Evolutionary conservation across 2,888 invertebrate species (phyloP).

Genomic region (Nymphalis polychloros): DNA sequence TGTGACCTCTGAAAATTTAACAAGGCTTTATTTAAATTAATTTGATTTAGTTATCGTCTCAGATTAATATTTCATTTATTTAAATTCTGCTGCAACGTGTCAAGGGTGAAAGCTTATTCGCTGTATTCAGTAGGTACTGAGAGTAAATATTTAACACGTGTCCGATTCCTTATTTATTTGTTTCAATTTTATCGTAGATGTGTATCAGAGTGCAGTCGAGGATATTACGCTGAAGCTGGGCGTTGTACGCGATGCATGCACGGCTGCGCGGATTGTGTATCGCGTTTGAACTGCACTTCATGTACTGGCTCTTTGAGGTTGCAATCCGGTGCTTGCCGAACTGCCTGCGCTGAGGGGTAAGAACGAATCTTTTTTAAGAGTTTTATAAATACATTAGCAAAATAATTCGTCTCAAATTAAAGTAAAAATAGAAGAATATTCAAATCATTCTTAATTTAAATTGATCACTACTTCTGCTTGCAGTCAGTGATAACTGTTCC

Average conservation of each 20-base stretch:
- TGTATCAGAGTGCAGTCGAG: slow-evolving; percentile 88
- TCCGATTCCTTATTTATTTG: background rate
- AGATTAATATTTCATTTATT: background rate
- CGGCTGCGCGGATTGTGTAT: slow-evolving; percentile 89
- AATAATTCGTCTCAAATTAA: too few species aligned
- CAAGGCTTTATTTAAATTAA: background rate
- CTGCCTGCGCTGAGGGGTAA: slow-evolving; percentile 86
- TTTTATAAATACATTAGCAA: background rate
- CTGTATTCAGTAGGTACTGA: background rate
- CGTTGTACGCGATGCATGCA: slow-evolving; percentile 90
- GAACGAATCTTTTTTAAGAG: background rate
- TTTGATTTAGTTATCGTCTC: background rate
- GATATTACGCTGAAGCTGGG: slow-evolving; percentile 87
- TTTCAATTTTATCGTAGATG: slow-evolving; percentile 74
- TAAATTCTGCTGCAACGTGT: too few species aligned
- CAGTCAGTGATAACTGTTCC: too few species aligned
- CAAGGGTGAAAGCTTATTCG: too few species aligned
- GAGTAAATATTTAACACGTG: background rate
- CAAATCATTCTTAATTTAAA: too few species aligned
- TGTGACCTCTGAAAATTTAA: background rate
- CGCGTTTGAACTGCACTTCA: slow-evolving; percentile 89
- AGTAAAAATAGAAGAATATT: too few species aligned
- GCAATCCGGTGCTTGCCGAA: slow-evolving; percentile 91
- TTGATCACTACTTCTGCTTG: too few species aligned
- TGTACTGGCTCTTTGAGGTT: slow-evolving; percentile 89